Conservation (phyloP, 2,113 vertebrate genomes). For the Cinclus mexicanus region DNA sequence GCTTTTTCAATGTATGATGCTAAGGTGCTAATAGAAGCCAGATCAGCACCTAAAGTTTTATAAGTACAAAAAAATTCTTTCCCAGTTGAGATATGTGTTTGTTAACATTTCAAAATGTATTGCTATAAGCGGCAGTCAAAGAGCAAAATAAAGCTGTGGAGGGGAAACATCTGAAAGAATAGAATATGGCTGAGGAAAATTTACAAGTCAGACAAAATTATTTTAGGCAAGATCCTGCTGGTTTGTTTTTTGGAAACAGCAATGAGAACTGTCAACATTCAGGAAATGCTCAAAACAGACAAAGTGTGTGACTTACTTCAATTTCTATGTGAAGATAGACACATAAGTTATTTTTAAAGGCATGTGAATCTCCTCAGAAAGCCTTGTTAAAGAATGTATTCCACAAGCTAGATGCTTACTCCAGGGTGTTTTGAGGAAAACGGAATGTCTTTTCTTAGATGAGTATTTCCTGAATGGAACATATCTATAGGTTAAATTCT, state of each 20-base stretch:
- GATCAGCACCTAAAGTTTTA: background rate
- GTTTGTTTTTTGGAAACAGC: background rate
- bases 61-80: background rate
- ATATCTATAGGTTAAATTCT: background rate
- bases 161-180: background rate
- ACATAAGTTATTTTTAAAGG: conserved; percentile 32
- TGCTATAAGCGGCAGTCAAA: background rate
- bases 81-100: background rate
- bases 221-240: background rate
- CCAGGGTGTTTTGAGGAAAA: background rate
- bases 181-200: background rate
- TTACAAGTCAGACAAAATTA: background rate
- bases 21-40: background rate
- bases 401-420: background rate
- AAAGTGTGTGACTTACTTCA: conserved; percentile 13
- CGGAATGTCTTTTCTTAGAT: background rate
- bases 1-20: background rate
- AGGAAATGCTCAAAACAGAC: background rate
- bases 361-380: conserved; percentile 20
- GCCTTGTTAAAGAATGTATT: background rate
- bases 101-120: background rate
- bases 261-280: background rate
- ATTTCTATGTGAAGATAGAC: conserved; percentile 11
- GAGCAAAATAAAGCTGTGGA: background rate
- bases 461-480: background rate